Evolutionary conservation across 2,797 vertebrate genomes (phyloP), one percentile per base, ranked within the genome.

Genomic region (Pipistrellus kuhlii): DNA sequence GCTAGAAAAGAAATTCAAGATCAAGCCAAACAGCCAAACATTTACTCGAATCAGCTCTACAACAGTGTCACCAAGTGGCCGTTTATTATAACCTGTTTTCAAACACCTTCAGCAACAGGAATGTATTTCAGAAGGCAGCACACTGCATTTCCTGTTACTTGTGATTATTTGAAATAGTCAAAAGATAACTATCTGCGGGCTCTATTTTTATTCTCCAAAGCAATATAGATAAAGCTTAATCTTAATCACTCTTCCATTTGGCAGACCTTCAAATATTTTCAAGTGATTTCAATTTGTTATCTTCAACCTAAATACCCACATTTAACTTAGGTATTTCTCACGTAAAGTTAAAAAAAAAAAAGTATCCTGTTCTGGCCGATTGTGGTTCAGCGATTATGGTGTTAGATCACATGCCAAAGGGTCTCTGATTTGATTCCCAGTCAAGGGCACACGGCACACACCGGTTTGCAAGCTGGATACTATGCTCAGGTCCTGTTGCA

Each of bases 21-120:
- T 73, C 30, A 80, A 92, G 57, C 35, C 76, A 62, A 93, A 57
- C 27, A 86, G 6, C 20, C 30, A 76, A 83, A 20, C 17, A 32
- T 1, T 1, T 57, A 46, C 44, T 82, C 59, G 2, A 55, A 83
- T 96, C 9, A 72, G 72, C 76, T 96, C 59, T 77, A 90, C 95
- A 96, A 95, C 25, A 95, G 82, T 57, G n/a, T 90, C 96, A 95
- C 82, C 96, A 95, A 75, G 93, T 95, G 96, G 90, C n/a, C 8
- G 0, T n/a, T 72, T 72, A 46, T 12, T 20, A 35, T 23, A 91
- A 78, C 15, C 27, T 84, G 18, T n/a, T 32, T 17, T 80, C 5
- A 51, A 91, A 85, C 17, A 59, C 27, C 14, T 80, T 90, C 5
- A 83, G 32, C 12, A 68, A 84, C 0, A 68, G 51, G 53, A 83